A percentile compares a stretch with the other conserved stretches of the same genome.
These are phyloP conservation scores for Ellobius talpinus DNA, from an alignment of 2,113 vertebrate genomes.

Conservation along the genomic window DNA sequence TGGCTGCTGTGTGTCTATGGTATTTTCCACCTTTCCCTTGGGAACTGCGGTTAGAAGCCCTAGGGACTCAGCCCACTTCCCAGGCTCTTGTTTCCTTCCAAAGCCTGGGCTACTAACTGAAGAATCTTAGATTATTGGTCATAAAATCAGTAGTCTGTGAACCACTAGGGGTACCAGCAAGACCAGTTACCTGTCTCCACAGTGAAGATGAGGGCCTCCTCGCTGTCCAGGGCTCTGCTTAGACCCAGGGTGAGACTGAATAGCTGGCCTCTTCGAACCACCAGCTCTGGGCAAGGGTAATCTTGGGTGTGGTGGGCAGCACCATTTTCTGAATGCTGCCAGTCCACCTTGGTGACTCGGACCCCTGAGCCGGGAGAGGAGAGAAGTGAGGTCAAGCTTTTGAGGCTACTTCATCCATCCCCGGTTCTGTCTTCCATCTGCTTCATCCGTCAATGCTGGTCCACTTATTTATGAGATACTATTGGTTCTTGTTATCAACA, in stretches of 20 bases:
- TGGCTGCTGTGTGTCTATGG: neutral
- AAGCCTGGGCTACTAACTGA: neutral
- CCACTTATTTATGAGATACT: no score
- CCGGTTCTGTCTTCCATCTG: neutral
- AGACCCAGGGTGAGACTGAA: slow-evolving; percentile 83
- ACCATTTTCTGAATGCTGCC: slow-evolving; percentile 82
- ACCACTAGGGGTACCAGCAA: rapidly evolving
- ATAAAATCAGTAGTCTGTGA: neutral
- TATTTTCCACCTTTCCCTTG: neutral
- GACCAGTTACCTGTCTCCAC: slow-evolving; percentile 86
- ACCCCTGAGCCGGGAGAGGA: slow-evolving; percentile 57
- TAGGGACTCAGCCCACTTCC: neutral
- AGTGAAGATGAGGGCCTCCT: slow-evolving; percentile 84
- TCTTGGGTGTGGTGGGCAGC: slow-evolving; percentile 84
- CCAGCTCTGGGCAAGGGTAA: slow-evolving; percentile 79
- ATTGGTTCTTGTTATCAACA: neutral
- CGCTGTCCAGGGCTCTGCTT: slow-evolving; percentile 71
- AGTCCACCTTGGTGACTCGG: slow-evolving; percentile 77
- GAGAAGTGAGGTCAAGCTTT: neutral
- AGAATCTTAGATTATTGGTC: neutral
- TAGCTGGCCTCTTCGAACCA: slow-evolving; percentile 85
- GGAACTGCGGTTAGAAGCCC: neutral
- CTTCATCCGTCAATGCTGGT: neutral
- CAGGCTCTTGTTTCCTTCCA: neutral
- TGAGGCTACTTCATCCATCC: rapidly evolving